Conservation (phyloP, 2,797 vertebrate genomes). For the Myotis vivesi region DNA sequence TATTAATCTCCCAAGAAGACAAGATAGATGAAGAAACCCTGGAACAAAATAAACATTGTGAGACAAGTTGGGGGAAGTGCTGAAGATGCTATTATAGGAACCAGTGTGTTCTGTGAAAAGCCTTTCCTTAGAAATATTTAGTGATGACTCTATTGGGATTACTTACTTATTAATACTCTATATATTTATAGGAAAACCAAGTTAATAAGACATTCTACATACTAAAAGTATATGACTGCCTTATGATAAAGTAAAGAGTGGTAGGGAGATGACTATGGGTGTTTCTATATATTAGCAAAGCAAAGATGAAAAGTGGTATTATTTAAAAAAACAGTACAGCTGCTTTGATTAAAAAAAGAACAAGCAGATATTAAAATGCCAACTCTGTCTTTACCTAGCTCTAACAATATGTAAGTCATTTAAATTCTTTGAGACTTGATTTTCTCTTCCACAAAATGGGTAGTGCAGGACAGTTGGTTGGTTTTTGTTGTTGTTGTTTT, state of each 20-base stretch:
- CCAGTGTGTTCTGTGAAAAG: not conserved
- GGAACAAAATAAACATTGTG: constrained; percentile 24
- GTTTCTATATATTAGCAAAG: not conserved
- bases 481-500: not conserved
- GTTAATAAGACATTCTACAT: not conserved
- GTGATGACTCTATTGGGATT: not conserved
- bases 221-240: not conserved
- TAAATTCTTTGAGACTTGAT: not conserved
- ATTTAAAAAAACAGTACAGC: constrained; percentile 13
- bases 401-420: not conserved
- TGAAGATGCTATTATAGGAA: not conserved
- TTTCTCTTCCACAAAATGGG: not conserved
- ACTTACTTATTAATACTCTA: not conserved
- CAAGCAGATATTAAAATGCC: not conserved
- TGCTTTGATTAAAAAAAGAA: not conserved
- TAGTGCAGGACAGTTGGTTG: not conserved
- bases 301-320: constrained; percentile 29
- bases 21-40: not conserved
- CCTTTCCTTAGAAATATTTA: constrained; percentile 17
- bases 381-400: not conserved
- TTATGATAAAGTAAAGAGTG: not conserved
- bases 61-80: not conserved
- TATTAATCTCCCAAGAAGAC: constrained; percentile 6
- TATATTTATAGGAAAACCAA: not conserved
- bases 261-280: not conserved